A percentile compares a stretch with the other conserved stretches of the same genome.
Conservation (phyloP, 2,113 vertebrate genomes). For the Bettongia penicillata region DNA sequence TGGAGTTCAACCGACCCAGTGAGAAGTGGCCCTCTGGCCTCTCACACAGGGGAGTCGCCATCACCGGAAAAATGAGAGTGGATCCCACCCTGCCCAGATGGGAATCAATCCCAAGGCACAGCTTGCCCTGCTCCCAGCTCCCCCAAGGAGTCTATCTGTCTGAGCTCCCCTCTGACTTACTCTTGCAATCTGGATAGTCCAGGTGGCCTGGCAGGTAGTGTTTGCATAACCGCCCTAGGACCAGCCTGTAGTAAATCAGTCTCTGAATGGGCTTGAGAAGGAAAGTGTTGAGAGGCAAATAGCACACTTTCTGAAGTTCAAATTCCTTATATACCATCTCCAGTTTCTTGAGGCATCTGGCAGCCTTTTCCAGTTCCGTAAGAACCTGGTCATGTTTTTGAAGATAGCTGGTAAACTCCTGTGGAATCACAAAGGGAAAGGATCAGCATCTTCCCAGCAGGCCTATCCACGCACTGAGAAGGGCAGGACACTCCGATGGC, state of each 20-base stretch:
- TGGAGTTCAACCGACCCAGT: too few relatives aligned
- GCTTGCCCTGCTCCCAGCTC: background rate
- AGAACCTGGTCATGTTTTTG: slow-evolving; percentile 92
- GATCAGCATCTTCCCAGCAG: fast-evolving
- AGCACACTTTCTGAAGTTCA: slow-evolving; percentile 97
- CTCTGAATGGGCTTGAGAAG: slow-evolving; percentile 97
- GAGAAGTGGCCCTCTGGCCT: too few relatives aligned
- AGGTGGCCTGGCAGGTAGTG: slow-evolving; percentile 86
- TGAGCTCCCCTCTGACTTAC: slow-evolving; percentile 80
- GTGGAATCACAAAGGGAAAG: fast-evolving
- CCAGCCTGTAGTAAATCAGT: slow-evolving; percentile 94
- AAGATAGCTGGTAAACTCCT: slow-evolving; percentile 92
- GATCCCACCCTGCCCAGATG: too few relatives aligned
- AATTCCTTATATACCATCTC: slow-evolving; percentile 94
- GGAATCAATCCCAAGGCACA: too few relatives aligned
- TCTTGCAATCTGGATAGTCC: slow-evolving; percentile 88
- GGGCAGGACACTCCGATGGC: too few relatives aligned
- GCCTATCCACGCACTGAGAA: background rate
- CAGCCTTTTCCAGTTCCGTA: slow-evolving; percentile 92
- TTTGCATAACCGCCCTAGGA: slow-evolving; percentile 91
- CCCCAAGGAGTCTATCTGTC: too few relatives aligned
- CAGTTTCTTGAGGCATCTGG: slow-evolving; percentile 89
- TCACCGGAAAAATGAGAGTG: too few relatives aligned
- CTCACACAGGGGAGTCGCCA: too few relatives aligned
- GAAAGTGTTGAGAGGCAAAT: slow-evolving; percentile 95